Base-by-base conservation (phyloP, 2,797 vertebrate genomes). In the Apogon talboti region DNA sequence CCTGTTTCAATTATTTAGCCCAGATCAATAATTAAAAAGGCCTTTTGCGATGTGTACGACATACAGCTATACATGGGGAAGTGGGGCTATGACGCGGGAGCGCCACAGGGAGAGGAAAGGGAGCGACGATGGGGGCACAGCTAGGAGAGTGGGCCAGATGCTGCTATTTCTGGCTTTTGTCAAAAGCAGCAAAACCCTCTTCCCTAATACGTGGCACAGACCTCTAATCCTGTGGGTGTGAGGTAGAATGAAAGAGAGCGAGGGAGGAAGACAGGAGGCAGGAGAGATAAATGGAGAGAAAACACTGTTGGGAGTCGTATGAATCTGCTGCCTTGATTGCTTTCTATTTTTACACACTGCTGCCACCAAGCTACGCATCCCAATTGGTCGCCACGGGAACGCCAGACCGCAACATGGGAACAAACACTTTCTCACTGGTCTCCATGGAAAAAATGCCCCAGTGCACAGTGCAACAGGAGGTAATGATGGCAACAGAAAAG, bases 321-420 rank as follows among this genome's bases (percentile, higher is more conserved):
- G 82, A 95, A 93, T 93, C 76, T 85, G 86, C 87, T 91, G 91
- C 86, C 91, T 91, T 84, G 86, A 95, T 87, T 94, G 89, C 86
- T 94, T 94, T 93, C 94, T 95, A 94, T 95, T 96, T 96, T 94
- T 95, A 95, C 76, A 91, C 82, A 44, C 84, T 73, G 86, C 79
- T 88, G 81, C 76, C 88, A 92, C 92, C 85, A 84, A 86, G 87
- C 84, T 92, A 86, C 89, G 79, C 82, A 93, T 93, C 89, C 90
- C 89, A 94, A 94, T 93, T 89, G 89, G 89, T 93, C 90, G 81
- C 92, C 89, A 93, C 90, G 84, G 92, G 91, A 94, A 93, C 85
- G 81, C 85, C 79, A 93, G 87, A 92, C 91, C 83, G 79, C 89
- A 88, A 73, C 85, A 79, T 66, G 74, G 84, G 90, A 88, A 92